Base-by-base conservation (phyloP, 2,113 vertebrate genomes). In the Rhodinocichla rosea region DNA sequence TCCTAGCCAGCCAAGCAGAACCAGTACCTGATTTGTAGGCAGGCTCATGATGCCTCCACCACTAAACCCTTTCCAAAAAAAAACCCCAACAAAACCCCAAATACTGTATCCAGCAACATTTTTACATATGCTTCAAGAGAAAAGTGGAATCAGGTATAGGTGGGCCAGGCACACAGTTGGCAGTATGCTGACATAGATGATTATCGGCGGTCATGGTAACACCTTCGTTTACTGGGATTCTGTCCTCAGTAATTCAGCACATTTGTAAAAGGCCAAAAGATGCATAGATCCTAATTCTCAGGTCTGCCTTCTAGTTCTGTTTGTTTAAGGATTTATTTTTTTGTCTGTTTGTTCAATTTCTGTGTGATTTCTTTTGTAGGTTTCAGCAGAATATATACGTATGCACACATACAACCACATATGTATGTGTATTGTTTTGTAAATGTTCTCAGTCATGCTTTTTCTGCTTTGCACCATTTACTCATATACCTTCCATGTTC, bases 381-480 rank as follows among this genome's bases (percentile, higher is more conserved):
- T 95, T 81, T 75, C 73, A 84, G 67, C 47, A 95, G 42, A 83
- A 83, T 95, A 90, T 84, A 93, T 81, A 82, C 76, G 76, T 45
- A 74, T 59, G 57, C 40, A 87, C 80, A 96, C 78, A 91, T 59
- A 83, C 40, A 80, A 19, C 76, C 47, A 84, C 67, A 33, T 91
- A 59, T 47, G 70, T 94, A 84, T 74, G 81, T 87, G 57, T 93
- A 93, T 89, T 83, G 83, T 95, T 94, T 92, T 92, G 88, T 91
- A 92, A 92, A 42, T 77, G 87, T 83, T 90, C 68, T 89, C 78
- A 67, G 20, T 56, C 87, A 90, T 2, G 52, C 75, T 93, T 74
- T 96, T 94, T 93, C 73, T 83, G 90, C 79, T 95, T 94, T 93
- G 65, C 47, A 56, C 78, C 64, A 75, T 96, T 97, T 94, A 89